phyloP scores from a whole-genome alignment of 92 coral and sea anemone genomes.

The Scolanthus callimorphus region DNA sequence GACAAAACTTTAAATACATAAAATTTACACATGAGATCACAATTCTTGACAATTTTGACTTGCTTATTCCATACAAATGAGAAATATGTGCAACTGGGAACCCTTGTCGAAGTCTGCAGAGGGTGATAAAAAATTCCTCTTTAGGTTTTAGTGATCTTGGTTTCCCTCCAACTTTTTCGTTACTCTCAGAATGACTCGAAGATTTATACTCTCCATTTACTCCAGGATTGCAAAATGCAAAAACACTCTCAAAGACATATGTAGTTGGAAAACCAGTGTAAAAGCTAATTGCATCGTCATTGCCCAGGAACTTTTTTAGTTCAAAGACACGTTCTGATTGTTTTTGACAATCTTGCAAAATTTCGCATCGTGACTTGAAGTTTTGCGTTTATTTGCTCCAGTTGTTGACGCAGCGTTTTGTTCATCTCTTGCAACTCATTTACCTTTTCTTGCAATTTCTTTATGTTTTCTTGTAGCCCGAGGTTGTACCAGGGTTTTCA shows the following conservation, averaged over 20 bases:
- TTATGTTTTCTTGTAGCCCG: too few species aligned
- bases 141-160: background rate
- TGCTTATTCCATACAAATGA: background rate
- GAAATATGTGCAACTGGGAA: background rate
- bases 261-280: constrained; percentile 55
- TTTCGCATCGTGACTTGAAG: too few species aligned
- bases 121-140: background rate
- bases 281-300: constrained; percentile 41
- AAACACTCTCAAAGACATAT: constrained; percentile 41
- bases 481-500: too few species aligned
- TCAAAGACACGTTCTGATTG: too few species aligned
- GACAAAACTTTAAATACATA: constrained; percentile 30
- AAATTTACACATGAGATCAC: constrained; percentile 50
- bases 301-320: constrained; percentile 18
- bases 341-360: too few species aligned
- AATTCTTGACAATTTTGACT: constrained; percentile 7
- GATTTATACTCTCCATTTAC: constrained; percentile 47
- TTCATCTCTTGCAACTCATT: too few species aligned
- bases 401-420: too few species aligned
- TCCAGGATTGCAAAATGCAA: constrained; percentile 50
- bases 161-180: background rate
- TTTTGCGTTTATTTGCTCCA: too few species aligned
- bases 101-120: background rate
- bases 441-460: too few species aligned
- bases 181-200: constrained; percentile 42